phyloP scores from a whole-genome alignment of 2,888 invertebrate genomes.

The Melieria omissa region DNA sequence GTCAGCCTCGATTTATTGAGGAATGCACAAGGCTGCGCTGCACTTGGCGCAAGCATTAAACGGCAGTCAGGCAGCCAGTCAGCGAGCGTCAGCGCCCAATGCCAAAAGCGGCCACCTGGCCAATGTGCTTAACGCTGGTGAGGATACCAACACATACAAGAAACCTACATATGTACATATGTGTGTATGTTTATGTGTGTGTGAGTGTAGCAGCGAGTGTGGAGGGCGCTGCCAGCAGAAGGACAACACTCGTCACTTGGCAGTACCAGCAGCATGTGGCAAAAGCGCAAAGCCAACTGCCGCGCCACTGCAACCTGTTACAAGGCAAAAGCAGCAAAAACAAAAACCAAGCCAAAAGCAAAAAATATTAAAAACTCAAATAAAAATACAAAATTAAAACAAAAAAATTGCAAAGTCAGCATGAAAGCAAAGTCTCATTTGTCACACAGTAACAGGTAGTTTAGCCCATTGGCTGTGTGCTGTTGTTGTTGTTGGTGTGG shows the following conservation, averaged over 20 bases:
- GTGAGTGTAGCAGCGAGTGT: conserved; percentile 10
- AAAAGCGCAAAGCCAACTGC: conserved; percentile 27
- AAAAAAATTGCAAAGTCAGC: not conserved
- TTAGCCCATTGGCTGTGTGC: conserved; percentile 1
- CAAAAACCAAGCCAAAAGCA: not conserved
- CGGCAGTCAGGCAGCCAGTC: too few relatives aligned
- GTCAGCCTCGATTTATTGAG: conserved; percentile 8
- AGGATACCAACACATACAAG: not conserved
- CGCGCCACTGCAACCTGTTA: conserved; percentile 40
- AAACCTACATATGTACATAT: not conserved
- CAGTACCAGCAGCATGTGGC: not conserved
- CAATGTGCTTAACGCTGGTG: too few relatives aligned
- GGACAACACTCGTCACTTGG: not conserved
- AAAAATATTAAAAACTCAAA: not conserved
- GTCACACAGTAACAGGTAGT: conserved; percentile 42
- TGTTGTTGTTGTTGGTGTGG: not conserved
- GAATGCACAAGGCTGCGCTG: conserved; percentile 29
- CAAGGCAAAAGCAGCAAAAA: conserved; percentile 30
- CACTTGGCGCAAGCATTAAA: too few relatives aligned
- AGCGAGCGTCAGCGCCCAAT: too few relatives aligned
- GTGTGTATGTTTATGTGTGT: not conserved
- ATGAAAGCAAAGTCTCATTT: not conserved
- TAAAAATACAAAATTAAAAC: not conserved
- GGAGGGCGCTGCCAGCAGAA: not conserved
- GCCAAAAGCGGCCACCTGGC: too few relatives aligned